Percentiles rank a stretch among this genome's conserved stretches.
Evolutionary conservation across 2,113 vertebrate species (phyloP).

Genomic region (Oxyruncus cristatus): DNA sequence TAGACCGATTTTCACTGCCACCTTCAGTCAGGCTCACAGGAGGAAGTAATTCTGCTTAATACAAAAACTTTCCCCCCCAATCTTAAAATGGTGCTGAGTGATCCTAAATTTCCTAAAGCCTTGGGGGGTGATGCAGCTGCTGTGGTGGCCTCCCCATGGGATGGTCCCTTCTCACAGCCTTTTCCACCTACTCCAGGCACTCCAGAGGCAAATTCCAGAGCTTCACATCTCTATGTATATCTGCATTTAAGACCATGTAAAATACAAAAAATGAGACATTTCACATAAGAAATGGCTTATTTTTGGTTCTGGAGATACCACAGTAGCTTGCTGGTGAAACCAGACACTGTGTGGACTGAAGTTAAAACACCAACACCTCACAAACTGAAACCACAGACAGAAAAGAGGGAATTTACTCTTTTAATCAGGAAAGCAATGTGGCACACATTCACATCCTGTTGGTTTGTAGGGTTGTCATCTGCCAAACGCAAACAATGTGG

Average conservation of each 20-base stretch:
- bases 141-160: neutral
- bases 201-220: neutral
- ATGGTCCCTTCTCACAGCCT: neutral
- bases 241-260: neutral
- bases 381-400: neutral
- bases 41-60: neutral
- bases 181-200: neutral
- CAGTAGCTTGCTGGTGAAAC: neutral
- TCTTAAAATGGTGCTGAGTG: neutral
- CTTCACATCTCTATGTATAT: neutral
- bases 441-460: rapidly evolving
- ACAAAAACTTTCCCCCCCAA: neutral
- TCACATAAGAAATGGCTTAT: neutral
- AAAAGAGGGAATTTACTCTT: neutral
- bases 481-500: rapidly evolving
- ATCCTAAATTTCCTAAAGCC: neutral
- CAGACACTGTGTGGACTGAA: neutral
- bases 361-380: neutral
- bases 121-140: neutral
- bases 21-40: neutral
- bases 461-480: too few species aligned
- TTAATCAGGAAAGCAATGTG: rapidly evolving
- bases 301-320: neutral
- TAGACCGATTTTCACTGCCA: neutral
- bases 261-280: neutral